Percentiles rank a stretch among this genome's conserved stretches.
Conservation (phyloP, 2,797 vertebrate genomes). For the Danio jaintianensis region DNA sequence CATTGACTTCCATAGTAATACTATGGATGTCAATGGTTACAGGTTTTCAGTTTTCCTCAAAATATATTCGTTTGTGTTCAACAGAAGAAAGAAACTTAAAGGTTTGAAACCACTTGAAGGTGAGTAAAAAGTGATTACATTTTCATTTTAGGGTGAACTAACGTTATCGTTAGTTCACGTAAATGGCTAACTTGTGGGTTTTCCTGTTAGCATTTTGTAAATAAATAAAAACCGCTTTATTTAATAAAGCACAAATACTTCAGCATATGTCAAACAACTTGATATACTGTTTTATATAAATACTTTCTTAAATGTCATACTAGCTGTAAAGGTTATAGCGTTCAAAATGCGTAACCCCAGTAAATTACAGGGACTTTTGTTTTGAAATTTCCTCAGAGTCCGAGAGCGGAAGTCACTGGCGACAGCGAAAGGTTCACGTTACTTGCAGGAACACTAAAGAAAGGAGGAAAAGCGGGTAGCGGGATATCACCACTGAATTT, state of each 20-base stretch:
- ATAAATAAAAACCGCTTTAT: background rate
- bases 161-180: no score
- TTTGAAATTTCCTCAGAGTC: slow-evolving; percentile 52
- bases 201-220: background rate
- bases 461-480: slow-evolving; percentile 53
- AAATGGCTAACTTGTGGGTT: background rate
- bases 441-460: slow-evolving; percentile 60
- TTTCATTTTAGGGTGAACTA: no score
- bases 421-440: slow-evolving; percentile 59
- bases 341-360: background rate
- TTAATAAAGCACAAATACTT: background rate
- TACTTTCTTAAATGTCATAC: background rate
- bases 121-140: no score
- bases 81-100: no score
- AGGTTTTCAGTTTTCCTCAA: no score
- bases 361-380: slow-evolving; percentile 37
- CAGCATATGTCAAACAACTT: background rate
- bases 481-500: slow-evolving; percentile 21
- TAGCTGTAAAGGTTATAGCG: background rate
- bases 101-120: no score
- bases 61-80: no score
- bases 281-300: background rate
- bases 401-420: slow-evolving; percentile 54
- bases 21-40: no score
- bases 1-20: no score